Base-by-base conservation (phyloP, 2,113 vertebrate species). In the Oncorhynchus masou region DNA sequence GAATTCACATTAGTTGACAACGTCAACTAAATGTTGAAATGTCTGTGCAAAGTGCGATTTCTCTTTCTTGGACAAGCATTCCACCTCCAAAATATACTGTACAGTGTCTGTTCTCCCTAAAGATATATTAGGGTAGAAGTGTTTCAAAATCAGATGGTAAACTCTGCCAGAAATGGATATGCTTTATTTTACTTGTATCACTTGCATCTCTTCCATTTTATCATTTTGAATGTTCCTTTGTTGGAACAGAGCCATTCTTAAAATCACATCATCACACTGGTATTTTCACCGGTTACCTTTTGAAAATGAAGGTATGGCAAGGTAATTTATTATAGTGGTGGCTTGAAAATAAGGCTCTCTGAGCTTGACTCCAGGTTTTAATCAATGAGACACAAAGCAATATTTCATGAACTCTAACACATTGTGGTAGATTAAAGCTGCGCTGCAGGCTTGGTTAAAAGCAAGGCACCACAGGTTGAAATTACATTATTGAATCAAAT, bases 401-500 rank as follows among this genome's bases (percentile, higher is more conserved):
- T 88, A 84, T 81, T 80, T 84, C 86, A 86, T 88, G 85, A 80
- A 84, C 81, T 62, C 65, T 81, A 79, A 86, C 90, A 90, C 82
- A 85, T 89, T 90, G 91, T 92, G 91, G 88, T 34, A 68, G 67
- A 67, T 31, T 90, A 90, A 92, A 88, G 85, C 81, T 88, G 87
- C 86, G 85, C 85, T 82, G 86, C 86, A 85, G 75, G 83, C 88
- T 75, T 76, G 85, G 34, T 34, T 34, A 34, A 45, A 9, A 9
- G 39, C 0, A 2, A 45, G 39, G 39, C 9, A 45, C 39, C 8
- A 45, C 39, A 45, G 9, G 39, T 9, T 45, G 39, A 45, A 45
- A 45, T 11, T 2, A 45, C 7, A 39, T 39, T 39, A 9, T 39
- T 39, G 34, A 7, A 39, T 39, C 34, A 39, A 7, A 39, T 39